Conservation (phyloP, 2,113 vertebrate genomes). For the Python bivittatus region DNA sequence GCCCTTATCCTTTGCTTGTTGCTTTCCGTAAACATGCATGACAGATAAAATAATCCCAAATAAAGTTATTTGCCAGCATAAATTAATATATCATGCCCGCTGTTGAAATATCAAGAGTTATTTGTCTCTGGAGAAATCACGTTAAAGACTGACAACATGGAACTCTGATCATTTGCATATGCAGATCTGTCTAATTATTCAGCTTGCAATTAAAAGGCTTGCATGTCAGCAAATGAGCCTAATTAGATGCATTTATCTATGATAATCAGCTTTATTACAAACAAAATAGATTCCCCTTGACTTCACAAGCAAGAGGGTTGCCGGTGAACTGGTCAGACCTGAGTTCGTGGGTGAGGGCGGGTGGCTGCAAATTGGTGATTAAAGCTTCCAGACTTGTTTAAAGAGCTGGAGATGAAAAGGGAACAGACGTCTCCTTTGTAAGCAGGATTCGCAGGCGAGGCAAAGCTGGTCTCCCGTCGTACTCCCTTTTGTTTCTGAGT, state of each 20-base stretch:
- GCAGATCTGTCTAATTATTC: conserved; percentile 79
- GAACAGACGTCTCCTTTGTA: accelerated
- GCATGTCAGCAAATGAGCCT: conserved; percentile 80
- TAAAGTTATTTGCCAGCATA: conserved; percentile 67
- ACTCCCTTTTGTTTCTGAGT: neutral
- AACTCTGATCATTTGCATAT: conserved; percentile 76
- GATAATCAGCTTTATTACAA: conserved; percentile 75
- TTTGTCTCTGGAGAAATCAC: conserved; percentile 72
- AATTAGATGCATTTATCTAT: conserved; percentile 78
- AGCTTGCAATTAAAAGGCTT: conserved; percentile 76
- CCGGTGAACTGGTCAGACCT: conserved; percentile 6
- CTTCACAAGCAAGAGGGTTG: conserved; percentile 37
- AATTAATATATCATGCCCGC: conserved; percentile 71
- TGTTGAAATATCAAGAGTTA: conserved; percentile 66
- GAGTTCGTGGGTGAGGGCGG: neutral
- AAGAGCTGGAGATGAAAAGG: accelerated
- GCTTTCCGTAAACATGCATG: conserved; percentile 61
- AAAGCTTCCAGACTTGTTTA: neutral
- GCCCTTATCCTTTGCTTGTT: conserved; percentile 35
- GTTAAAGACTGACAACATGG: conserved; percentile 65
- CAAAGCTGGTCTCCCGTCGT: neutral
- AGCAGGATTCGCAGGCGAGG: neutral
- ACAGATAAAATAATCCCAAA: conserved; percentile 55
- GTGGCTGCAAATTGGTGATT: accelerated
- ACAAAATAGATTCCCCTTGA: conserved; percentile 68